Conservation (phyloP, 53 echinoderm and acorn worm species). For the Antedon mediterranea region DNA sequence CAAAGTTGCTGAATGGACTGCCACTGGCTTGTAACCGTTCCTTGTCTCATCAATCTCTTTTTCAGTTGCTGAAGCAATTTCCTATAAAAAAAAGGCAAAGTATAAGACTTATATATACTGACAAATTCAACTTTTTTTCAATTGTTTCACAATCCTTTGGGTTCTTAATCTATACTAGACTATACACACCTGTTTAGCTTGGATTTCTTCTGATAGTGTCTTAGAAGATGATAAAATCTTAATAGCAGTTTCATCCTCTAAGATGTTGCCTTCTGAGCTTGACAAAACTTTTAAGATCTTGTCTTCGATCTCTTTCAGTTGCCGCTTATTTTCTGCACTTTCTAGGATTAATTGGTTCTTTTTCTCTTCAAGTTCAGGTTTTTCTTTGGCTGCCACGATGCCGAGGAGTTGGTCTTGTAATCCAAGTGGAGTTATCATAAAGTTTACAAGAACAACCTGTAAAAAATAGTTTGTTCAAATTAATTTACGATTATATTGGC, state of each 20-base stretch:
- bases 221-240: conserved; percentile 87
- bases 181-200: conserved; percentile 90
- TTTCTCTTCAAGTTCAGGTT: conserved; percentile 94
- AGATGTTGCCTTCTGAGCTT: conserved; percentile 87
- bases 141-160: too few relatives aligned
- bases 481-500: too few relatives aligned
- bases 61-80: conserved; percentile 91
- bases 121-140: too few relatives aligned
- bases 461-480: too few relatives aligned
- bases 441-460: conserved; percentile 86
- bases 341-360: conserved; percentile 95
- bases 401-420: conserved; percentile 96
- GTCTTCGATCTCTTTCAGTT: conserved; percentile 97
- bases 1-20: conserved; percentile 42
- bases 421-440: conserved; percentile 99
- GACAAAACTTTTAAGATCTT: conserved; percentile 86
- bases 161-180: too few relatives aligned
- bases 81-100: conserved; percentile 23
- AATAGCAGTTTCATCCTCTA: conserved; percentile 97
- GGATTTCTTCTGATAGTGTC: conserved; percentile 87
- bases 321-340: conserved; percentile 90
- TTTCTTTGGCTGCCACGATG: conserved; percentile 94
- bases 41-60: conserved; percentile 94
- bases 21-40: conserved; percentile 83
- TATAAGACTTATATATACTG: too few relatives aligned